Conservation (phyloP, 2,888 invertebrate species). For the Latrodectus elegans region DNA sequence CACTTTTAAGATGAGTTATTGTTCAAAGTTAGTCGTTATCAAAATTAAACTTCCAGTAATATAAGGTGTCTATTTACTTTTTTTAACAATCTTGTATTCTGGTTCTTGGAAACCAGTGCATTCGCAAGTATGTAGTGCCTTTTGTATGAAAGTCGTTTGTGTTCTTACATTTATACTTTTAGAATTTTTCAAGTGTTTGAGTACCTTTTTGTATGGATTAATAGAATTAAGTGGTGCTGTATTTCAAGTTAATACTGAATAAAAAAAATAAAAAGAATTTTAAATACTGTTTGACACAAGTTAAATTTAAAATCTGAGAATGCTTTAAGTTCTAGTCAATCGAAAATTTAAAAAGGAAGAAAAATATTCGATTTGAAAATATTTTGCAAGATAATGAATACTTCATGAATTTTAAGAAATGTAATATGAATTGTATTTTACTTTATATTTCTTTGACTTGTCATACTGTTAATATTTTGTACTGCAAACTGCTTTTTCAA, state of each 20-base stretch:
- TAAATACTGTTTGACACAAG: neutral
- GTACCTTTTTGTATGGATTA: conserved; percentile 36
- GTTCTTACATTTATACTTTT: conserved; percentile 34
- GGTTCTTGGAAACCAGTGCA: neutral
- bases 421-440: conserved; percentile 51
- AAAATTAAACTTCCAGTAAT: neutral
- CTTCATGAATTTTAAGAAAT: conserved; percentile 39
- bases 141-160: conserved; percentile 22
- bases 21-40: neutral
- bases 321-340: conserved; percentile 27
- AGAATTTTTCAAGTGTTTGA: conserved; percentile 16
- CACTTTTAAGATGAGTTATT: conserved; percentile 51
- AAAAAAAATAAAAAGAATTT: neutral
- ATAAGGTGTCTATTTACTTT: conserved; percentile 45
- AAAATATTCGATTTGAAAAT: conserved; percentile 3
- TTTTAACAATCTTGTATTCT: conserved; percentile 28
- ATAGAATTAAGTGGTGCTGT: conserved; percentile 46
- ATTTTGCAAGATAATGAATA: neutral
- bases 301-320: conserved; percentile 3
- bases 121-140: conserved; percentile 65
- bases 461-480: conserved; percentile 68
- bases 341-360: neutral
- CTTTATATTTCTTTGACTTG: conserved; percentile 49
- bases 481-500: conserved; percentile 69
- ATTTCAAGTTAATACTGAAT: conserved; percentile 35